Evolutionary conservation across 2,113 vertebrate genomes (phyloP), one percentile per base, ranked within the genome.

Genomic region (Hemiscyllium ocellatum): DNA sequence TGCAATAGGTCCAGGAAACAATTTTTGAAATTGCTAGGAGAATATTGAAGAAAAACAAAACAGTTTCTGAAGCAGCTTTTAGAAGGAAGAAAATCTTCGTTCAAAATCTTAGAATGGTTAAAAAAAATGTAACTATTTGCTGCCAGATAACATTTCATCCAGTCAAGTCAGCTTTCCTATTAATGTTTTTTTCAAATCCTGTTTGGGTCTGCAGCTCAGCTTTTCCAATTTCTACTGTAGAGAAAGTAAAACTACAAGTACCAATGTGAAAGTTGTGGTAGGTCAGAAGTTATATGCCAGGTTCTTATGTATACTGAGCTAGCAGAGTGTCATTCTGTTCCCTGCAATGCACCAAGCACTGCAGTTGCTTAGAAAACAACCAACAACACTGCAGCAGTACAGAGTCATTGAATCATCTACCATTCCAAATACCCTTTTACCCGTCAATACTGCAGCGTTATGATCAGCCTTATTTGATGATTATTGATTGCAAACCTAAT

Each of bases 401-500:
- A 70, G 42, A 94, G 26, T 50, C 68, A 52, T 24, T 72, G 68
- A 95, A 72, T 70, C 66, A 69, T 33, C 94, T 72, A 26, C 94
- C 66, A 95, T 72, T 29, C 42, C 47, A 72, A 95, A 69, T 50
- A 6, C 42, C 94, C 17, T 76, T 95, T 95, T 76, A 68, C 69
- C 37, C 69, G 52, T 72, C 94, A 52, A 68, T 29, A 72, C 37
- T 72, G 42, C 69, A 95, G 94, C 42, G 13, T 52, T 52, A 72
- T 95, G 69, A 52, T 52, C 15, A 72, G 42, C 94, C 52, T 69
- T 72, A 95, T 72, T 95, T 95, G 69, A 95, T 95, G 47, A 95
- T 69, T 95, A 95, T 95, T 70, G 94, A 95, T 95, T 95, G 69
- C 68, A 95, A 95, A 95, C 29, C 26, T 76, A 95, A 72, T 95